phyloP scores from a whole-genome alignment of 2,797 vertebrate species.

The Dendrocincla fuliginosa region DNA sequence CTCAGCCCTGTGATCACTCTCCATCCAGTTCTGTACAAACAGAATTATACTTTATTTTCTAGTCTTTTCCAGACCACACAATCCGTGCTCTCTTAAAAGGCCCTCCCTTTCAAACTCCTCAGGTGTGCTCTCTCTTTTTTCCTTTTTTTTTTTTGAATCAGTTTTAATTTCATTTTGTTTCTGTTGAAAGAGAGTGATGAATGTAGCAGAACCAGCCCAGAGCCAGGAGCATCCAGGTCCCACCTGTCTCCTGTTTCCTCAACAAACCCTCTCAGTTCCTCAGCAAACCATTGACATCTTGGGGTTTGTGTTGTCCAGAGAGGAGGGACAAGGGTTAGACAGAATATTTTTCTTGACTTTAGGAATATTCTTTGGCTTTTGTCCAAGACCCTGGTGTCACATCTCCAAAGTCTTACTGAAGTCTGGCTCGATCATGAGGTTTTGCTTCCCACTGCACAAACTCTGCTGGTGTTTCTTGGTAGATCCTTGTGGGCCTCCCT shows the following conservation, averaged over 20 bases:
- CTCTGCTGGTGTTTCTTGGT: background rate
- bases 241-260: background rate
- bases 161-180: background rate
- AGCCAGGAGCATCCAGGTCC: background rate
- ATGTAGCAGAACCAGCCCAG: background rate
- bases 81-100: background rate
- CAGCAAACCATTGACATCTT: background rate
- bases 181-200: background rate
- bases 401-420: background rate
- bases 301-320: background rate
- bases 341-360: background rate
- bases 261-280: background rate
- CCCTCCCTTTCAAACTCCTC: accelerated
- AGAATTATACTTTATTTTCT: background rate
- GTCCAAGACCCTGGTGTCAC: background rate
- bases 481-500: background rate
- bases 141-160: too few species aligned
- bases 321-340: background rate
- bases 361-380: background rate
- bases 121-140: background rate
- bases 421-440: background rate
- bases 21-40: background rate
- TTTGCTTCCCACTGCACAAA: background rate
- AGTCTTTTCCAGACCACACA: background rate
- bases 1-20: background rate